phyloP scores from a whole-genome alignment of 2,888 invertebrate species.

The Argyra leucocephala region DNA sequence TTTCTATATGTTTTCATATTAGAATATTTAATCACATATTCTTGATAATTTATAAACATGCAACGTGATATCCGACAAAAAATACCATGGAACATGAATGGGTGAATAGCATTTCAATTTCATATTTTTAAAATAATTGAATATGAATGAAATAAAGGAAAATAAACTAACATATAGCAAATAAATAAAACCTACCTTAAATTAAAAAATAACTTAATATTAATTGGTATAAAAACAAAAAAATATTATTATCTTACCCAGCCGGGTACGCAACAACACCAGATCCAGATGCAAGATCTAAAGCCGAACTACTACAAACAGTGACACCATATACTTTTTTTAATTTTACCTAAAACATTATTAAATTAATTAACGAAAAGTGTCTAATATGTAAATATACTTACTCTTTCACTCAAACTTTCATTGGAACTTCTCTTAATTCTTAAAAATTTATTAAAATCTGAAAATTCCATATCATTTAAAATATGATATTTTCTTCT shows the following conservation, averaged over 20 bases:
- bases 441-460: constrained; percentile 3
- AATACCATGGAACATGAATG: not conserved
- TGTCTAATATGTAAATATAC: not conserved
- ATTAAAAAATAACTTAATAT: not conserved
- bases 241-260: constrained; percentile 58
- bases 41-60: too few species aligned
- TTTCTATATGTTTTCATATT: too few species aligned
- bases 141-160: too few species aligned
- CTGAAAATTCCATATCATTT: not conserved
- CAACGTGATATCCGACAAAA: constrained; percentile 5
- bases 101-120: not conserved
- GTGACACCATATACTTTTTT: constrained; percentile 91
- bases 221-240: not conserved
- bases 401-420: constrained; percentile 5
- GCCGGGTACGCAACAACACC: constrained; percentile 92
- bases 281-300: constrained; percentile 77
- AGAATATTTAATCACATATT: too few species aligned
- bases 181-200: not conserved
- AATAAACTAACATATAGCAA: too few species aligned
- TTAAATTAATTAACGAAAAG: constrained; percentile 26
- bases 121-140: too few species aligned
- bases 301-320: constrained; percentile 83
- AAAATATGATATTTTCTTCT: not conserved
- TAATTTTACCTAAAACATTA: constrained; percentile 74
- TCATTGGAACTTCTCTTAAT: constrained; percentile 4